These are phyloP conservation scores for Nomada hirtipes DNA, from an alignment of 2,888 invertebrate genomes.

Conservation along the genomic window DNA sequence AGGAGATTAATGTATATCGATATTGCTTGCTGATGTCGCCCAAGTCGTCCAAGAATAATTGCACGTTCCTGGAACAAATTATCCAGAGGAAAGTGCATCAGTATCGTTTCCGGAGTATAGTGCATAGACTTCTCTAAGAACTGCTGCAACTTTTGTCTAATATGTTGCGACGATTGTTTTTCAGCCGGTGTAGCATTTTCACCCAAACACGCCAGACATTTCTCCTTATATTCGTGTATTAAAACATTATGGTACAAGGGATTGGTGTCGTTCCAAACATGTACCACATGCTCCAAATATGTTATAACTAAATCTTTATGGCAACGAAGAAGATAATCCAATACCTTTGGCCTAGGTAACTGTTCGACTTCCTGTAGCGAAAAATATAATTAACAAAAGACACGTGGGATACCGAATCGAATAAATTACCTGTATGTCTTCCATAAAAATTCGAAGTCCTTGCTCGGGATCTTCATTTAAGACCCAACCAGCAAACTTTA, in stretches of 20 bases:
- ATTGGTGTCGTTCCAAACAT: conserved; percentile 94
- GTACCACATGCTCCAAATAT: conserved; percentile 97
- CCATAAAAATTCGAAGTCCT: conserved; percentile 90
- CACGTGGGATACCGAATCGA: not conserved
- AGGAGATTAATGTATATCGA: conserved; percentile 96
- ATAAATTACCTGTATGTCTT: conserved; percentile 79
- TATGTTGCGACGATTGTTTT: conserved; percentile 85
- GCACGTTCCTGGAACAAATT: conserved; percentile 96
- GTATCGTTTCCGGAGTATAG: conserved; percentile 94
- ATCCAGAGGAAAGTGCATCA: conserved; percentile 94
- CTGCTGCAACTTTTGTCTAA: conserved; percentile 88
- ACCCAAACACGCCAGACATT: conserved; percentile 82
- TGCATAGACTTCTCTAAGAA: conserved; percentile 92
- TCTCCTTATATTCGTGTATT: conserved; percentile 94
- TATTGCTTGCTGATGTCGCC: conserved; percentile 96
- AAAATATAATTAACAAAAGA: not conserved
- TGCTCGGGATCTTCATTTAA: conserved; percentile 94
- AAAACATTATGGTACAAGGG: conserved; percentile 95
- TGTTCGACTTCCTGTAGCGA: conserved; percentile 91
- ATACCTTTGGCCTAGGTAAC: conserved; percentile 93
- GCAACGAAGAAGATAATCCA: conserved; percentile 94
- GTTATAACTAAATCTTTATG: conserved; percentile 94
- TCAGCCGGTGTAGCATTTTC: conserved; percentile 82
- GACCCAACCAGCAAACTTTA: conserved; percentile 98
- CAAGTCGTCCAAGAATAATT: conserved; percentile 95